phyloP scores from a whole-genome alignment of 2,797 vertebrate species.

The Zenarchopterus dispar region DNA sequence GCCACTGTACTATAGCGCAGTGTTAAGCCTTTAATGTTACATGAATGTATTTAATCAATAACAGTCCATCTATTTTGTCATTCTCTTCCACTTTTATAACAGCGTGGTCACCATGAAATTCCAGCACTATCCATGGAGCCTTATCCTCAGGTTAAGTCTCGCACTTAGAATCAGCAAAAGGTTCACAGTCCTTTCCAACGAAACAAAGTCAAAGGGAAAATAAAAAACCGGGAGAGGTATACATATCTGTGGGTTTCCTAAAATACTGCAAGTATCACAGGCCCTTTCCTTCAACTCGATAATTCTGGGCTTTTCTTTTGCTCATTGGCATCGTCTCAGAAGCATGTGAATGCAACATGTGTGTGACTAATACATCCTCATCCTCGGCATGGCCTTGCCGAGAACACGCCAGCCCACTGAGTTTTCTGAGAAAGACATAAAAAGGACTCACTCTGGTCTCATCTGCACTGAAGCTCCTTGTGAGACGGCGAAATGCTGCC shows the following conservation, averaged over 20 bases:
- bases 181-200: not conserved
- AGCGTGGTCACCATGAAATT: not conserved
- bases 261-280: not conserved
- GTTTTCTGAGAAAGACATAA: constrained; percentile 49
- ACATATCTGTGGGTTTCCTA: not conserved
- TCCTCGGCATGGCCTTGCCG: constrained; percentile 31
- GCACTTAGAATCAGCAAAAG: not conserved
- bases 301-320: constrained; percentile 30
- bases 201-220: not conserved
- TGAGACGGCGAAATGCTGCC: constrained; percentile 41
- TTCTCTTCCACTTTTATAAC: not conserved
- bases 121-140: too few species aligned
- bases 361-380: constrained; percentile 61
- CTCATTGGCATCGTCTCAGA: constrained; percentile 40
- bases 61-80: not conserved
- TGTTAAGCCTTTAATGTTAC: too few species aligned
- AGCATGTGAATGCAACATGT: constrained; percentile 46
- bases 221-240: not conserved
- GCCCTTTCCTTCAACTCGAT: constrained; percentile 27
- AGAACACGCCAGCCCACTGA: constrained; percentile 50
- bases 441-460: constrained; percentile 32
- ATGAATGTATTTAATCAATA: too few species aligned
- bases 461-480: constrained; percentile 41
- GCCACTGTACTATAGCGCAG: too few species aligned
- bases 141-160: not conserved